Evolutionary conservation across 1,140 invertebrate species (phyloP).

Genomic region (Drosophila tropicalis): DNA sequence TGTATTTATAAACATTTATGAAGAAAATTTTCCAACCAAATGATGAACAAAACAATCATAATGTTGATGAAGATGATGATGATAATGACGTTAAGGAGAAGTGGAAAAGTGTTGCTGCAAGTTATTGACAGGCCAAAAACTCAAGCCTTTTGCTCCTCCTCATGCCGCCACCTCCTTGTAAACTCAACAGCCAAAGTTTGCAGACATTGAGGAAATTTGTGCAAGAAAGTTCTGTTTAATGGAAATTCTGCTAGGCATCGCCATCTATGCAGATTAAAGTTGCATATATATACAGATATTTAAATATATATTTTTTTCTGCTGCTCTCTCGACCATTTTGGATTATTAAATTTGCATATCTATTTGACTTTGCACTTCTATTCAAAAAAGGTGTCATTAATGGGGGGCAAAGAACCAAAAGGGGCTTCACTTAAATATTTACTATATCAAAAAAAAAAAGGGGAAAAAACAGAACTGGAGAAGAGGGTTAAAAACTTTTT

Average conservation of each 20-base stretch:
- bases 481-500: slow-evolving; percentile 51
- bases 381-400: slow-evolving; percentile 21
- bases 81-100: slow-evolving; percentile 17
- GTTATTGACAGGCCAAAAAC: slow-evolving; percentile 71
- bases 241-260: not conserved
- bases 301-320: not conserved
- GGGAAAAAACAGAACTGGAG: slow-evolving; percentile 35
- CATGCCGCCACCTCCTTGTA: slow-evolving; percentile 13
- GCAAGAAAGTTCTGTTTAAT: slow-evolving; percentile 60
- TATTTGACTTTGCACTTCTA: slow-evolving; percentile 18
- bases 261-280: slow-evolving; percentile 57
- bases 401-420: slow-evolving; percentile 23
- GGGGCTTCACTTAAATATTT: slow-evolving; percentile 67
- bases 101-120: slow-evolving; percentile 60
- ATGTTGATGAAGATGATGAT: slow-evolving; percentile 21
- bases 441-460: slow-evolving; percentile 43
- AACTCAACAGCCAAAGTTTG: slow-evolving; percentile 58
- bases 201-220: slow-evolving; percentile 57
- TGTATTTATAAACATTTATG: slow-evolving; percentile 79
- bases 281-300: slow-evolving; percentile 32
- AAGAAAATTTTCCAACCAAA: slow-evolving; percentile 56
- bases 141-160: slow-evolving; percentile 28
- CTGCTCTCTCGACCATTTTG: slow-evolving; percentile 1
- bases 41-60: slow-evolving; percentile 16
- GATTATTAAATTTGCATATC: slow-evolving; percentile 32